Evolutionary conservation across 2,113 vertebrate genomes (phyloP).

Genomic region (Myocastor coypus): DNA sequence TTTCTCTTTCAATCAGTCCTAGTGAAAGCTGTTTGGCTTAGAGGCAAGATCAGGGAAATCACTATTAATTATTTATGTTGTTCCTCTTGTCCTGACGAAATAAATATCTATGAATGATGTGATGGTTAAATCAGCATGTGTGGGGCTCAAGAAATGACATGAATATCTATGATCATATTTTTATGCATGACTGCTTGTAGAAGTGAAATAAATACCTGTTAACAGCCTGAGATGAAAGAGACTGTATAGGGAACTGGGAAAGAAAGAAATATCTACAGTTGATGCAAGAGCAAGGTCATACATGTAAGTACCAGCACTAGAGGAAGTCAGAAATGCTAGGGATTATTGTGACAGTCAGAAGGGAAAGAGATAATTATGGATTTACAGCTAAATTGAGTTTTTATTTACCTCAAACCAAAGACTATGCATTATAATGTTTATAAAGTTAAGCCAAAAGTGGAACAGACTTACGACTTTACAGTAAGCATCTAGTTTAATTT

Average conservation of each 20-base stretch:
- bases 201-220: constrained; percentile 66
- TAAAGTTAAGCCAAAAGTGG: not conserved
- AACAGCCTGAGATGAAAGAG: constrained; percentile 54
- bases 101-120: constrained; percentile 65
- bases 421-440: not conserved
- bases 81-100: constrained; percentile 59
- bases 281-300: not conserved
- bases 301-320: not conserved
- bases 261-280: not conserved
- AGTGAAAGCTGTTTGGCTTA: constrained; percentile 45
- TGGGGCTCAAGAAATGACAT: constrained; percentile 59
- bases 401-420: constrained; percentile 9
- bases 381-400: not conserved
- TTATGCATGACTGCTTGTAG: constrained; percentile 61
- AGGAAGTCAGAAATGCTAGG: constrained; percentile 3
- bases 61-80: constrained; percentile 76
- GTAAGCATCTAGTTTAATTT: not conserved
- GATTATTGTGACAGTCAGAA: not conserved
- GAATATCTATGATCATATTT: constrained; percentile 72
- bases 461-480: not conserved
- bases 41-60: constrained; percentile 53
- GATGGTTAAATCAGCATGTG: constrained; percentile 58
- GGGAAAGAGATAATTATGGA: not conserved
- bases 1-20: constrained; percentile 59
- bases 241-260: constrained; percentile 7